A percentile compares a stretch with the other conserved stretches of the same genome.
Evolutionary conservation across 2,888 invertebrate species (phyloP).

Genomic region (Melikaiella ostensackeni): DNA sequence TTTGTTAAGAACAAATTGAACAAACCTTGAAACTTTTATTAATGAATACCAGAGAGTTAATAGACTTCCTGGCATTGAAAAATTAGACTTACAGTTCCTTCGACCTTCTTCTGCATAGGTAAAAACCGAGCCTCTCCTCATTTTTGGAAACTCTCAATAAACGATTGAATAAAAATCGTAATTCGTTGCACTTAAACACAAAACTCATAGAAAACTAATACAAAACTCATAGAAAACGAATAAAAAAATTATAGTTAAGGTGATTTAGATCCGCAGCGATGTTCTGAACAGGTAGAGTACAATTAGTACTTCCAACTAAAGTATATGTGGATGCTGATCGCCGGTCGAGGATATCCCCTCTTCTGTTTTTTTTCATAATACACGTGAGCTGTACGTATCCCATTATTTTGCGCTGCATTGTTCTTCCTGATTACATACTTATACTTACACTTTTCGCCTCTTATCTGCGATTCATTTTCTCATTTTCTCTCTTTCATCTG

Average conservation of each 20-base stretch:
- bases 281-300: slow-evolving; percentile 67
- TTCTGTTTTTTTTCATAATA: slow-evolving; percentile 24
- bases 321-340: slow-evolving; percentile 56
- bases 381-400: slow-evolving; percentile 26
- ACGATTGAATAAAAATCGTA: slow-evolving; percentile 36
- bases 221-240: background rate
- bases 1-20: no score
- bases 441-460: background rate
- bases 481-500: background rate
- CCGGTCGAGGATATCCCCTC: slow-evolving; percentile 43
- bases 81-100: slow-evolving; percentile 68
- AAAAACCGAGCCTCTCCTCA: slow-evolving; percentile 71
- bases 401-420: slow-evolving; percentile 20
- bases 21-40: slow-evolving; percentile 13
- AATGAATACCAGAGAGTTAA: background rate
- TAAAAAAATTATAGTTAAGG: background rate
- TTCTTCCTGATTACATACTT: slow-evolving; percentile 15
- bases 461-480: slow-evolving; percentile 28
- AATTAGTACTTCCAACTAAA: slow-evolving; percentile 70
- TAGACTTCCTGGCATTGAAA: background rate
- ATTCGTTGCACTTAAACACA: slow-evolving; percentile 27
- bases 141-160: slow-evolving; percentile 49
- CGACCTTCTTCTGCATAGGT: slow-evolving; percentile 71
- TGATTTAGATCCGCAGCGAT: slow-evolving; percentile 42
- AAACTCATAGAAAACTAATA: slow-evolving; percentile 9